Evolutionary conservation across 2,888 invertebrate species (phyloP).

Genomic region (Phasia obesa): DNA sequence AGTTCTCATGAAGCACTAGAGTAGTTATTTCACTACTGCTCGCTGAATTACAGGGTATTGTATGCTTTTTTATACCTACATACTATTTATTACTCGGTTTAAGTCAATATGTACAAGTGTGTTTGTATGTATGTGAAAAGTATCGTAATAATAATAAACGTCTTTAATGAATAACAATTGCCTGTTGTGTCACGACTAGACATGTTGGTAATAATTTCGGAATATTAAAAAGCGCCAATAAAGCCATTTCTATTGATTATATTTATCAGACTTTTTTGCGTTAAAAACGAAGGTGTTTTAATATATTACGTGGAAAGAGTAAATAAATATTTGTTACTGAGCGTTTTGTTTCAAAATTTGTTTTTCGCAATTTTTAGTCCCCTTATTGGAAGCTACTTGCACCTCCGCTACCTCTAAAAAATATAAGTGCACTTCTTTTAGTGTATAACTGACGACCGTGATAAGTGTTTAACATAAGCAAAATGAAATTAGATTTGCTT

Average conservation of each 20-base stretch:
- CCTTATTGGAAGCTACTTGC: too few relatives aligned
- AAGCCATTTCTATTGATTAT: constrained; percentile 62
- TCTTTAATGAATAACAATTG: constrained; percentile 69
- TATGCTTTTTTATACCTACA: background rate
- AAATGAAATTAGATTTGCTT: background rate
- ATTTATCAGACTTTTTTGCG: constrained; percentile 6
- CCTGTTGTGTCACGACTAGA: constrained; percentile 63
- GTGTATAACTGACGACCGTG: too few relatives aligned
- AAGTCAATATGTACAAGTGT: background rate
- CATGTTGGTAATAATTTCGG: constrained; percentile 51
- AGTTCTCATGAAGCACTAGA: too few relatives aligned
- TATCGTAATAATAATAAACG: constrained; percentile 52
- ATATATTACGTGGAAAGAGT: too few relatives aligned
- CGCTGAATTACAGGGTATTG: background rate
- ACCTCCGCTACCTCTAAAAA: too few relatives aligned
- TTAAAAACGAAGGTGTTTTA: constrained; percentile 38
- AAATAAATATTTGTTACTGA: too few relatives aligned
- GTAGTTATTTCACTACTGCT: too few relatives aligned
- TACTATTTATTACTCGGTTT: background rate
- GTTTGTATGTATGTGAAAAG: constrained; percentile 22
- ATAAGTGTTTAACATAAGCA: too few relatives aligned
- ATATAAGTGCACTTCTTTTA: too few relatives aligned
- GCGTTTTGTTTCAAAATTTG: too few relatives aligned
- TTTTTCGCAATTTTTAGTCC: too few relatives aligned
- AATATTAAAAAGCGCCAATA: constrained; percentile 63